Evolutionary conservation across 2,888 invertebrate species (phyloP).

Genomic region (Chaetoderma sp.): DNA sequence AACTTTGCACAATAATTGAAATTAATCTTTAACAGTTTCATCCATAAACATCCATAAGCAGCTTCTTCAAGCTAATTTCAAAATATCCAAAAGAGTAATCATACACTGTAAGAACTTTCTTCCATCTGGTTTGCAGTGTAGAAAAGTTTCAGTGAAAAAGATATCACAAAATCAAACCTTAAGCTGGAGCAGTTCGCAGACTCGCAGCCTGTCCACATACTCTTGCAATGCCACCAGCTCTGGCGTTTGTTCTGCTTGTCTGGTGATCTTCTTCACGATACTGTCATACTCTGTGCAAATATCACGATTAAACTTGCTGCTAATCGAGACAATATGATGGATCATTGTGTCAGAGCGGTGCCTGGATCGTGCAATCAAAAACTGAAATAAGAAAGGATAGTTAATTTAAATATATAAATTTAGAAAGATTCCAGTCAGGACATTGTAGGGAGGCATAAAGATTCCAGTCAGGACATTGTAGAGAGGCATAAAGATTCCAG

Average conservation of each 20-base stretch:
- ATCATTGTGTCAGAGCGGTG: conserved; percentile 55
- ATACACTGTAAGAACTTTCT: no score
- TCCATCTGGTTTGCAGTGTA: no score
- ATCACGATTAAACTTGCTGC: conserved; percentile 62
- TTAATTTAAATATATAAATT: no score
- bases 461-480: not conserved
- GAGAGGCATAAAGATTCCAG: not conserved
- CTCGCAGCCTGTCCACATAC: conserved; percentile 63
- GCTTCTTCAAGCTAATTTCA: no score
- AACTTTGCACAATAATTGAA: no score
- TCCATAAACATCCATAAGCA: not conserved
- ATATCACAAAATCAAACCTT: conserved; percentile 58
- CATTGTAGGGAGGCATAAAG: not conserved
- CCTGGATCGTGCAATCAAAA: conserved; percentile 57
- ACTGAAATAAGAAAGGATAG: conserved; percentile 44
- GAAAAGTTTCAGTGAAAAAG: not conserved
- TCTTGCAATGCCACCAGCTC: conserved; percentile 64
- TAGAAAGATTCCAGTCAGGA: not conserved
- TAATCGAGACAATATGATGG: conserved; percentile 56
- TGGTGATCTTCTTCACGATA: conserved; percentile 63
- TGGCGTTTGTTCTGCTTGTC: conserved; percentile 61
- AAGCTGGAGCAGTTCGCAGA: conserved; percentile 59
- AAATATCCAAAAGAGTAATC: no score
- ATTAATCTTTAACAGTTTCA: no score
- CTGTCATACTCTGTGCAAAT: conserved; percentile 67